Evolutionary conservation across 2,888 invertebrate genomes (phyloP), one percentile per base, ranked within the genome.

Genomic region (Elysia crispata): DNA sequence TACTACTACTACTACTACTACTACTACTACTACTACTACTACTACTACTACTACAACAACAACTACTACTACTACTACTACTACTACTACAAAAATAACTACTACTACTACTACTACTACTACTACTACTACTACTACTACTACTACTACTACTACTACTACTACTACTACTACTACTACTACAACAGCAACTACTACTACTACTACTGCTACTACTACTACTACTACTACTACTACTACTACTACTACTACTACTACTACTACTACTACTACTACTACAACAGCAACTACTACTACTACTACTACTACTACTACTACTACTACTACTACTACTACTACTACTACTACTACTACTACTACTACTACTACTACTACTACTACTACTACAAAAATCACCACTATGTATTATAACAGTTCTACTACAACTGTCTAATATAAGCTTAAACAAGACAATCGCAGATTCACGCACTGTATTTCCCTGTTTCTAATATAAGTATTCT

Each of bases 131-230:
- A 1, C 69, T 69, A 30, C 69, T 69, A 30, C 69, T 69, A 69
- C 69, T 69, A 69, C 69, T 69, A 30, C 69, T 69, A 30, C 69
- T 69, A 69, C 69, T 69, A 30, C 69, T 69, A n/a, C n/a, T n/a
- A n/a, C n/a, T n/a, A n/a, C n/a, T n/a, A n/a, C n/a, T n/a, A n/a
- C n/a, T n/a, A n/a, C n/a, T n/a, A n/a, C n/a, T n/a, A n/a, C n/a
- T n/a, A n/a, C n/a, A n/a, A n/a, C n/a, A n/a, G n/a, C n/a, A n/a
- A n/a, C n/a, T n/a, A n/a, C n/a, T n/a, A n/a, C n/a, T n/a, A n/a
- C n/a, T n/a, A n/a, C n/a, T n/a, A 30, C 69, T 69, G 28, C 69
- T 69, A 69, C 69, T 69, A 33, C 69, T 69, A 69, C 69, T 69
- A 15, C 31, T 69, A 30, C 69, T 69, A 25, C 69, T 67, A 28